Evolutionary conservation across 1,140 invertebrate genomes (phyloP).

Genomic region (Drosophila sproati): DNA sequence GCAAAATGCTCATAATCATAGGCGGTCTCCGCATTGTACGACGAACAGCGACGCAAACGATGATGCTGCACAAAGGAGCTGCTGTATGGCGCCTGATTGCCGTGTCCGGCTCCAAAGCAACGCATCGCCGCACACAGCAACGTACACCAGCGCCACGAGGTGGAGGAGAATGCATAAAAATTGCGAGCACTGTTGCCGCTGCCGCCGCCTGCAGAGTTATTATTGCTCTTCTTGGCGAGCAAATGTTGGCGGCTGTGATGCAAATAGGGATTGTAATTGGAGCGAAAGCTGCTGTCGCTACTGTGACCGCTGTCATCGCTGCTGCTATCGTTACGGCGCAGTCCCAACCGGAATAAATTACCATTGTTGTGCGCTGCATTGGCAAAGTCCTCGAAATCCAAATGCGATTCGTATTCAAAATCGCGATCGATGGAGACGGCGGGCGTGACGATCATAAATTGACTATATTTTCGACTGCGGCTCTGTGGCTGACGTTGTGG

Average conservation of each 20-base stretch:
- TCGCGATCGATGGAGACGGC: constrained; percentile 84
- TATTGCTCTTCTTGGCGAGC: constrained; percentile 58
- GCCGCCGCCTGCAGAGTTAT: constrained; percentile 15
- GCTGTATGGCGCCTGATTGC: constrained; percentile 67
- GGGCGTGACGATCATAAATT: constrained; percentile 84
- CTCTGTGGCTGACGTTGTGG: constrained; percentile 38
- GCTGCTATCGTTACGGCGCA: constrained; percentile 71
- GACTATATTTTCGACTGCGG: constrained; percentile 77
- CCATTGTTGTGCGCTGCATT: constrained; percentile 78
- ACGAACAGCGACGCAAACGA: constrained; percentile 70
- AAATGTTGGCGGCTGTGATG: constrained; percentile 81
- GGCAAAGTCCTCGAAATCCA: constrained; percentile 75
- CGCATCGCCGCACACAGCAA: constrained; percentile 82
- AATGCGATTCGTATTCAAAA: constrained; percentile 73
- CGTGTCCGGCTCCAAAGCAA: constrained; percentile 78
- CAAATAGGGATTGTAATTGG: constrained; percentile 80
- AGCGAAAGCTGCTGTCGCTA: constrained; percentile 75
- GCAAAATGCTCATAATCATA: constrained; percentile 80
- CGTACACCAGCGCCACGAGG: constrained; percentile 83
- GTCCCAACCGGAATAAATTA: constrained; percentile 74
- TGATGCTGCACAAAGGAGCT: constrained; percentile 72
- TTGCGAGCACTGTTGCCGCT: constrained; percentile 34
- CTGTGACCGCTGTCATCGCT: constrained; percentile 76
- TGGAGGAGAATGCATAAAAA: constrained; percentile 77
- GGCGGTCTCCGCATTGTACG: constrained; percentile 74